Evolutionary conservation across 2,113 vertebrate genomes (phyloP), one percentile per base, ranked within the genome.

Genomic region (Procavia capensis): DNA sequence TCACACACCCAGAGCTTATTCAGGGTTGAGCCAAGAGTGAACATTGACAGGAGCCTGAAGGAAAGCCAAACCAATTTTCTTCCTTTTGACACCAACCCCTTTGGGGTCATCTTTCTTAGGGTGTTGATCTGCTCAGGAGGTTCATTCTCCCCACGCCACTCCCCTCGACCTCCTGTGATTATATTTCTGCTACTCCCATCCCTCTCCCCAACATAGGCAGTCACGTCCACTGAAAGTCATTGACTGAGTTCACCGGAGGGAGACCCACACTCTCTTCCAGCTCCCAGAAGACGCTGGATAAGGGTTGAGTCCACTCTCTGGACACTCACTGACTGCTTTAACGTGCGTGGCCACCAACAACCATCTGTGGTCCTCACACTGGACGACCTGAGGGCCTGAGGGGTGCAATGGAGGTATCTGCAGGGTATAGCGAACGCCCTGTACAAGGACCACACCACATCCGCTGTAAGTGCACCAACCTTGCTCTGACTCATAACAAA

Each of bases 91-190:
- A 82, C 43, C 2, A 47, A 10, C 39, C 45, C 36, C 41, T 80
- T 47, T 61, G 64, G 80, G 25, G 27, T 68, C 80, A 78, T 75
- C 16, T 80, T 86, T 90, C 90, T 90, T 79, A 82, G 47, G 9
- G 57, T 66, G 94, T 79, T 79, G 43, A 75, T 85, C 81, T 76
- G 54, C 84, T 91, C 54, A 84, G 39, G 43, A 75, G 57, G 36
- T 43, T 90, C 31, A 19, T 90, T 89, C 10, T 68, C 64, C 50
- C 13, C 47, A 8, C 47, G 54, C 45, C 25, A 79, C 29, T 36
- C 9, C 27, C 20, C 17, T 3, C 50, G 13, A 9, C 50, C 9
- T 13, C 11, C 50, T 16, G 17, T 13, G 14, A 41, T 57, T 70
- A 34, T 76, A 76, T 78, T 80, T 36, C 64, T 75, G 29, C 36